phyloP scores from a whole-genome alignment of 2,888 invertebrate species.

The Rotaria sp. region DNA sequence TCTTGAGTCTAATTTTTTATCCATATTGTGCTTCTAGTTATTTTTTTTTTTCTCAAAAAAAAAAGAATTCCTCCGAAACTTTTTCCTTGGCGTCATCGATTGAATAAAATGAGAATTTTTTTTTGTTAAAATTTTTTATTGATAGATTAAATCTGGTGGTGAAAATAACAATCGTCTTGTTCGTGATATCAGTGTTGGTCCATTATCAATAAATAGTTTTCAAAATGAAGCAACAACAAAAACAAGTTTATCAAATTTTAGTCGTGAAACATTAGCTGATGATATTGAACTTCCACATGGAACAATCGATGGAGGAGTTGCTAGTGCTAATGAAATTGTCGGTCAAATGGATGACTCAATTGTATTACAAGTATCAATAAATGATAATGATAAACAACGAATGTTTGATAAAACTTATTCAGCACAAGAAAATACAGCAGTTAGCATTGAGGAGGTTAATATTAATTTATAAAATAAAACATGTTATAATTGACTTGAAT shows the following conservation, averaged over 20 bases:
- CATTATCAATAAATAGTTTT: constrained; percentile 23
- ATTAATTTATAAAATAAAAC: background rate
- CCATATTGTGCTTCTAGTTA: too few relatives aligned
- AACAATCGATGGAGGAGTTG: background rate
- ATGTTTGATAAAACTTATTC: background rate
- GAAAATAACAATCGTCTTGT: background rate
- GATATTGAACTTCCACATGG: constrained; percentile 7
- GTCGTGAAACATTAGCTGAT: constrained; percentile 28
- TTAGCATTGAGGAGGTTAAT: constrained; percentile 10
- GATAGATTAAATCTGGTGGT: background rate
- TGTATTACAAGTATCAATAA: background rate
- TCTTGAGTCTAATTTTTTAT: too few relatives aligned
- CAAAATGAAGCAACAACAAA: background rate
- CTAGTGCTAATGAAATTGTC: background rate
- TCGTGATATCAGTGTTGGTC: background rate
- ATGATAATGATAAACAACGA: background rate
- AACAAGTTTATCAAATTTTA: constrained; percentile 1
- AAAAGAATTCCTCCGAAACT: too few relatives aligned
- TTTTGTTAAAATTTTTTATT: background rate
- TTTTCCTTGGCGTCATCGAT: too few relatives aligned
- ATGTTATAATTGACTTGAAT: background rate
- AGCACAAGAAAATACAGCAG: background rate
- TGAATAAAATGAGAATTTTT: too few relatives aligned
- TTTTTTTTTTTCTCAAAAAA: too few relatives aligned
- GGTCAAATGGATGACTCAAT: background rate